These are phyloP conservation scores for Alligator sinensis DNA, from an alignment of 2,113 vertebrate species.

Conservation along the genomic window DNA sequence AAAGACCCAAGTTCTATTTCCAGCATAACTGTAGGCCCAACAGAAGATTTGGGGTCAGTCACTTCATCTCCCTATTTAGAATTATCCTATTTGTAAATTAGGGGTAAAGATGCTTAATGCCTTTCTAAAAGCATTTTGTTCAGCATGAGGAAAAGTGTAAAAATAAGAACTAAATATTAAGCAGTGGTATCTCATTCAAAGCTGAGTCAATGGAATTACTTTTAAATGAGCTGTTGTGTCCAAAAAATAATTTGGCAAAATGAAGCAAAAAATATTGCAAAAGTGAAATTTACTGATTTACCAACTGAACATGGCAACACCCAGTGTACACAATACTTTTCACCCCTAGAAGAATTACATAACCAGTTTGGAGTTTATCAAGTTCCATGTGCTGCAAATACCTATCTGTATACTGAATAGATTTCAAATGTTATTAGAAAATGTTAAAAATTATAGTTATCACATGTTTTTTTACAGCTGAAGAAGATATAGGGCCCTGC, in stretches of 20 bases:
- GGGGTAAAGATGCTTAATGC: not conserved
- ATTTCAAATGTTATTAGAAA: not conserved
- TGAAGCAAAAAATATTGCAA: not conserved
- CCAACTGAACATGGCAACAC: not conserved
- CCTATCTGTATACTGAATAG: rapidly evolving
- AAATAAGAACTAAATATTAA: too few species aligned
- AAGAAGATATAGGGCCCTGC: not conserved
- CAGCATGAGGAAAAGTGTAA: too few species aligned
- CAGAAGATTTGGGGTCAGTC: not conserved
- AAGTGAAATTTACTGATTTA: not conserved
- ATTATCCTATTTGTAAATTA: not conserved
- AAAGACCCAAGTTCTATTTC: too few species aligned
- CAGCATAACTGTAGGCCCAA: too few species aligned
- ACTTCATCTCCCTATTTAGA: not conserved
- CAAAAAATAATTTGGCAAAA: not conserved
- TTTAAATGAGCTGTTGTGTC: not conserved
- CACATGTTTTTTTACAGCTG: not conserved
- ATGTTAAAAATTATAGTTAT: not conserved
- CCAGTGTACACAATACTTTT: not conserved
- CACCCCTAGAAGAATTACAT: not conserved
- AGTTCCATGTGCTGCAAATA: not conserved
- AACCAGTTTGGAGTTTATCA: not conserved
- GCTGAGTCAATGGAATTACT: not conserved
- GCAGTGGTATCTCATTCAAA: not conserved
- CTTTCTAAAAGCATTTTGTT: not conserved